phyloP scores from a whole-genome alignment of 2,888 invertebrate species.

The Antitype chi region DNA sequence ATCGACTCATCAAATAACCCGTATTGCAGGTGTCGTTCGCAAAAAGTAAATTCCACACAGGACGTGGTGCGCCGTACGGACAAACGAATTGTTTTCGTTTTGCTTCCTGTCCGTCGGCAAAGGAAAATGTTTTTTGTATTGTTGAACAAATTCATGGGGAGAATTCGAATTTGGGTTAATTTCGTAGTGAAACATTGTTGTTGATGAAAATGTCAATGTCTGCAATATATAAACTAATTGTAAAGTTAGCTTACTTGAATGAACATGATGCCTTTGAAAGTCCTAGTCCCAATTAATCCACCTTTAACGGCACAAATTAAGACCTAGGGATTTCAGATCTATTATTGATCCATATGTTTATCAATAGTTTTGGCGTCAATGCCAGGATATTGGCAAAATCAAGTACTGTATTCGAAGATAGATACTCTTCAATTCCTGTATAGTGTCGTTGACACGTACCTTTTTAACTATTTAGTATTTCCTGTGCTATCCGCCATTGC shows the following conservation, averaged over 20 bases:
- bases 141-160: constrained; percentile 26
- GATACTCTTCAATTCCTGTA: neutral
- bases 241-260: neutral
- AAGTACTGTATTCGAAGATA: neutral
- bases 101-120: constrained; percentile 36
- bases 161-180: constrained; percentile 13
- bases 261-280: neutral
- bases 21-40: constrained; percentile 55
- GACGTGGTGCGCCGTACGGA: constrained; percentile 32
- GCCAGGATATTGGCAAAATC: neutral
- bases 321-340: neutral
- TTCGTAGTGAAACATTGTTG: neutral
- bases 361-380: neutral
- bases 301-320: neutral
- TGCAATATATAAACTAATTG: neutral
- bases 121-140: constrained; percentile 42
- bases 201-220: neutral
- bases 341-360: too few relatives aligned
- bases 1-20: constrained; percentile 59
- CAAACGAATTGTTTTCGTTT: constrained; percentile 56
- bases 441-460: too few relatives aligned
- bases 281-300: neutral
- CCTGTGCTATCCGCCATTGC: too few relatives aligned
- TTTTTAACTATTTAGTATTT: neutral
- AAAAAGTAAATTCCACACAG: constrained; percentile 53